phyloP scores from a whole-genome alignment of 1,140 invertebrate species.

The Caerostris extrusa region DNA sequence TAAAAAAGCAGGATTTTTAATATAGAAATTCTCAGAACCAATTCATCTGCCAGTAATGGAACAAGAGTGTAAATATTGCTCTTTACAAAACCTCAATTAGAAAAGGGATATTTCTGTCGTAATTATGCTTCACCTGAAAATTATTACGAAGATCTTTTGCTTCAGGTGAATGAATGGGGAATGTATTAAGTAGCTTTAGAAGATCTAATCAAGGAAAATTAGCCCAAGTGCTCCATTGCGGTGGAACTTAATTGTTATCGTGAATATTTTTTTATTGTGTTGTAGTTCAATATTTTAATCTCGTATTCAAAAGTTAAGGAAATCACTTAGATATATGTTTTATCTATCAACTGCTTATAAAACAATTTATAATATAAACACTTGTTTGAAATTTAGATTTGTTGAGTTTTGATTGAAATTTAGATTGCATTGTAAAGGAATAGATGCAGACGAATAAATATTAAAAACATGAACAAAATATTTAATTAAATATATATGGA shows the following conservation, averaged over 20 bases:
- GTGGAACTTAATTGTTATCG: neutral
- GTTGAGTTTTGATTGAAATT: too few relatives aligned
- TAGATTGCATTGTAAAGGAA: too few relatives aligned
- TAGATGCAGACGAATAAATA: too few relatives aligned
- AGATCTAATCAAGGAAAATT: neutral
- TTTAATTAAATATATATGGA: too few relatives aligned
- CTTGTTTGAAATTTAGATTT: too few relatives aligned
- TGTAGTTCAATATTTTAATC: neutral
- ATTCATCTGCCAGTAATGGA: neutral
- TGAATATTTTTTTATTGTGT: neutral
- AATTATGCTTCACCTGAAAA: neutral
- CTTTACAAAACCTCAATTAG: slow-evolving; percentile 23
- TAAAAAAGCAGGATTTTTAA: slow-evolving; percentile 13
- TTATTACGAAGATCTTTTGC: slow-evolving; percentile 12
- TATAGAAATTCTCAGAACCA: neutral
- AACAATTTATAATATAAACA: too few relatives aligned
- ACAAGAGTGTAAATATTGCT: slow-evolving; percentile 20
- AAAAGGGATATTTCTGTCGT: slow-evolving; percentile 23
- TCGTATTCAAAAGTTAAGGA: neutral
- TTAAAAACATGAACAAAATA: too few relatives aligned
- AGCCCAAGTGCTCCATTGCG: neutral
- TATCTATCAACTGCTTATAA: too few relatives aligned
- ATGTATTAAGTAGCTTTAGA: slow-evolving; percentile 2
- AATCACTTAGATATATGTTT: neutral
- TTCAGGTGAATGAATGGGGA: neutral